Percentiles rank a stretch among this genome's conserved stretches.
phyloP scores from a whole-genome alignment of 2,113 vertebrate species.

The Phrynosoma platyrhinos region DNA sequence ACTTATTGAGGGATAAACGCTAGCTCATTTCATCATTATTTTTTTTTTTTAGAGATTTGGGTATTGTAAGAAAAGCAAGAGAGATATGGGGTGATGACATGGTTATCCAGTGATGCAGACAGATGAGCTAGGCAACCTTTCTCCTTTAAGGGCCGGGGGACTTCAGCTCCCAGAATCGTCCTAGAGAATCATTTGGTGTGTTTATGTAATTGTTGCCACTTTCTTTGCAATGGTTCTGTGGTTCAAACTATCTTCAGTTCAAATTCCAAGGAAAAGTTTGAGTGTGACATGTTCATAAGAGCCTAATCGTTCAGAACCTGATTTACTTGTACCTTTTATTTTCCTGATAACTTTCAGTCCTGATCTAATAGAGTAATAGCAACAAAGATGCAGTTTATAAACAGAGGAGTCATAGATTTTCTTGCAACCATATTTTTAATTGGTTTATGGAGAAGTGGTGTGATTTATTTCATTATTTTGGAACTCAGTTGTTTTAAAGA shows the following conservation, averaged over 20 bases:
- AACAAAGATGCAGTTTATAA: neutral
- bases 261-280: neutral
- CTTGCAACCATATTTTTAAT: neutral
- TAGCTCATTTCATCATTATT: conserved; percentile 64
- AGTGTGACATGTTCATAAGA: neutral
- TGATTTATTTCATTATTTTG: neutral
- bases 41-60: conserved; percentile 32
- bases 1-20: conserved; percentile 75
- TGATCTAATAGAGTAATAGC: neutral
- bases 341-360: neutral
- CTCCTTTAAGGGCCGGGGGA: no score
- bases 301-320: neutral
- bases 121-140: no score
- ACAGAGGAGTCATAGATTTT: neutral
- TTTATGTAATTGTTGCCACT: rapidly evolving
- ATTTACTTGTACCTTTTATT: neutral
- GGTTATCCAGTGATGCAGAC: neutral
- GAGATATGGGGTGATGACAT: conserved; percentile 26
- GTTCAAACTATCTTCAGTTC: conserved; percentile 6
- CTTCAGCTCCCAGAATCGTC: no score
- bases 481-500: neutral
- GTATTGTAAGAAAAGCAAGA: neutral
- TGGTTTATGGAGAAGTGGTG: neutral
- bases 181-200: conserved; percentile 3
- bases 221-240: neutral